A percentile compares a stretch with the other conserved stretches of the same genome.
Conservation (phyloP, 2,888 invertebrate species). For the Cheilosia vernalis region DNA sequence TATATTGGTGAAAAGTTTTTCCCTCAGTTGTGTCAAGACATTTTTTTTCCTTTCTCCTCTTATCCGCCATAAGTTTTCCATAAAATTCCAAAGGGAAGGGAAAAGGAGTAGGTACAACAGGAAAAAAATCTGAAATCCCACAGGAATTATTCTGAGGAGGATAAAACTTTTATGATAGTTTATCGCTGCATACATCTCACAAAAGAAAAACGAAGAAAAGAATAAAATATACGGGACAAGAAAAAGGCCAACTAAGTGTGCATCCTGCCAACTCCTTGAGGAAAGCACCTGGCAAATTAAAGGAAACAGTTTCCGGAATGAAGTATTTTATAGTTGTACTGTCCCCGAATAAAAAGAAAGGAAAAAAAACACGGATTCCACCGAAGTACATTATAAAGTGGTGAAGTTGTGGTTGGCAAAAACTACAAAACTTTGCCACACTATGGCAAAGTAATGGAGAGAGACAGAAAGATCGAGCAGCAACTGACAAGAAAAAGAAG, state of each 20-base stretch:
- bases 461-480: background rate
- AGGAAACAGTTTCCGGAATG: slow-evolving; percentile 73
- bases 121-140: slow-evolving; percentile 62
- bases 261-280: slow-evolving; percentile 74
- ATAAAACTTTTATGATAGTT: slow-evolving; percentile 75
- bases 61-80: slow-evolving; percentile 44
- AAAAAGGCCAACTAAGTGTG: slow-evolving; percentile 67
- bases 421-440: slow-evolving; percentile 39
- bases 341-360: slow-evolving; percentile 17
- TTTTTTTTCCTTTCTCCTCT: background rate
- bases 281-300: slow-evolving; percentile 75
- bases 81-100: slow-evolving; percentile 39
- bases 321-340: slow-evolving; percentile 72
- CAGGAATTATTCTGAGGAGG: slow-evolving; percentile 73
- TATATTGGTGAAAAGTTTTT: slow-evolving; percentile 70
- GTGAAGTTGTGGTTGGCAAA: slow-evolving; percentile 64
- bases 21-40: slow-evolving; percentile 8
- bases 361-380: slow-evolving; percentile 61
- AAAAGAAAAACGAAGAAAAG: slow-evolving; percentile 41
- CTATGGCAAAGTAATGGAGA: slow-evolving; percentile 41
- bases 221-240: slow-evolving; percentile 27
- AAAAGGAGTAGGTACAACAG: background rate
- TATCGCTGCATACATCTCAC: slow-evolving; percentile 64
- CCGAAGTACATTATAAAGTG: slow-evolving; percentile 54
- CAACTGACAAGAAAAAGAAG: slow-evolving; percentile 12